Evolutionary conservation across 2,888 invertebrate genomes (phyloP).

Genomic region (Acanthosoma haemorrhoidale): DNA sequence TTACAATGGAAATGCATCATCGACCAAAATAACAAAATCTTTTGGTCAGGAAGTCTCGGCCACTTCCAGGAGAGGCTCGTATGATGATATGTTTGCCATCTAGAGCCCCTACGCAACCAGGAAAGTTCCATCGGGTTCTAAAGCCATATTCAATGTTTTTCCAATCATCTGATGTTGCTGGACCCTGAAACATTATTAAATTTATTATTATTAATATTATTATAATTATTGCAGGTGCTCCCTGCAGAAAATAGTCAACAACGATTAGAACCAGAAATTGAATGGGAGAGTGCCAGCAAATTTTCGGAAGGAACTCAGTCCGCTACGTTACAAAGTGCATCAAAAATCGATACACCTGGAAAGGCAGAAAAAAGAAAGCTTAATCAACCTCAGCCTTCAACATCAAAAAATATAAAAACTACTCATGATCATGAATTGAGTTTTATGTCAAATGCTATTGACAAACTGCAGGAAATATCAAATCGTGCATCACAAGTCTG

Average conservation of each 20-base stretch:
- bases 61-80: slow-evolving; percentile 22
- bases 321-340: background rate
- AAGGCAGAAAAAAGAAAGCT: background rate
- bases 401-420: background rate
- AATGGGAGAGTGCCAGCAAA: background rate
- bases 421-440: background rate
- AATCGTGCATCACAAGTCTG: background rate
- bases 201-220: too few relatives aligned
- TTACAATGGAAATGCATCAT: slow-evolving; percentile 32
- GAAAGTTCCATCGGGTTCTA: too few relatives aligned
- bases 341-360: background rate
- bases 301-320: background rate
- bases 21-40: slow-evolving; percentile 24
- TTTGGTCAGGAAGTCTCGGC: slow-evolving; percentile 21
- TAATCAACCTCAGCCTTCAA: background rate
- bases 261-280: background rate
- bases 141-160: slow-evolving; percentile 10
- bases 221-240: background rate
- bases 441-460: too few relatives aligned
- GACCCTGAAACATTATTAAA: too few relatives aligned
- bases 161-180: slow-evolving; percentile 25
- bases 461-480: background rate
- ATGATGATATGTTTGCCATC: too few relatives aligned
- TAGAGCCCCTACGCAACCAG: slow-evolving; percentile 16
- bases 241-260: background rate